These are phyloP conservation scores for Percina caprodes DNA, from an alignment of 2,113 vertebrate species.

Conservation along the genomic window DNA sequence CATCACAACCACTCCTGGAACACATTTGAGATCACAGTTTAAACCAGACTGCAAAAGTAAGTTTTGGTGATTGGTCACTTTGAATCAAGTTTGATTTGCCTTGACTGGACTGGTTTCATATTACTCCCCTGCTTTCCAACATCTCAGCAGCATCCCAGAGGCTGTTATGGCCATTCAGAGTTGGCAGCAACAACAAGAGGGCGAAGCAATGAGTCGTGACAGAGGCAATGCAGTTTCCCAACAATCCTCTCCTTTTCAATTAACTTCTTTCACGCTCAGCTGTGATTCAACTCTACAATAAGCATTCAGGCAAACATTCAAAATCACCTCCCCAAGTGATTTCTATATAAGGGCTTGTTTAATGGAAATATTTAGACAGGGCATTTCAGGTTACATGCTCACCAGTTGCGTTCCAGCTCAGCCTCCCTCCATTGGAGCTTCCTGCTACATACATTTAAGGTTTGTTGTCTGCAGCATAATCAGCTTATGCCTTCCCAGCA, in stretches of 20 bases:
- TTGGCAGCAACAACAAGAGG: constrained; percentile 34
- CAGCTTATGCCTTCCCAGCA: constrained; percentile 34
- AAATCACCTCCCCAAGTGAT: constrained; percentile 42
- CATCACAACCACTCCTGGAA: background rate
- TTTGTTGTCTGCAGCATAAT: constrained; percentile 44
- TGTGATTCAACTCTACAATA: constrained; percentile 53
- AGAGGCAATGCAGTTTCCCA: constrained; percentile 33
- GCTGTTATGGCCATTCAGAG: constrained; percentile 36
- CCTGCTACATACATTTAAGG: constrained; percentile 16
- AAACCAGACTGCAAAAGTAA: constrained; percentile 21
- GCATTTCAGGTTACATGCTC: constrained; percentile 34
- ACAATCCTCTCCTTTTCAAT: constrained; percentile 62
- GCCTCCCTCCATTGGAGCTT: constrained; percentile 29
- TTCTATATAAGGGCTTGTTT: constrained; percentile 43
- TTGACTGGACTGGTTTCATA: constrained; percentile 30
- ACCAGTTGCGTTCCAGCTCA: constrained; percentile 28
- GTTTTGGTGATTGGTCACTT: constrained; percentile 14
- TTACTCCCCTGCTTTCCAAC: constrained; percentile 10
- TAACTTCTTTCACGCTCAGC: constrained; percentile 50
- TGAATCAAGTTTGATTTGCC: constrained; percentile 15
- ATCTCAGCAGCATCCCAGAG: constrained; percentile 13
- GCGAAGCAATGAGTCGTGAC: constrained; percentile 39
- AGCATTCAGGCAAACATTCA: constrained; percentile 54
- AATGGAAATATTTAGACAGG: constrained; percentile 54
- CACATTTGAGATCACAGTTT: constrained; percentile 8